Base-by-base conservation (phyloP, 2,888 invertebrate species). In the Lepidochrysops patricia region DNA sequence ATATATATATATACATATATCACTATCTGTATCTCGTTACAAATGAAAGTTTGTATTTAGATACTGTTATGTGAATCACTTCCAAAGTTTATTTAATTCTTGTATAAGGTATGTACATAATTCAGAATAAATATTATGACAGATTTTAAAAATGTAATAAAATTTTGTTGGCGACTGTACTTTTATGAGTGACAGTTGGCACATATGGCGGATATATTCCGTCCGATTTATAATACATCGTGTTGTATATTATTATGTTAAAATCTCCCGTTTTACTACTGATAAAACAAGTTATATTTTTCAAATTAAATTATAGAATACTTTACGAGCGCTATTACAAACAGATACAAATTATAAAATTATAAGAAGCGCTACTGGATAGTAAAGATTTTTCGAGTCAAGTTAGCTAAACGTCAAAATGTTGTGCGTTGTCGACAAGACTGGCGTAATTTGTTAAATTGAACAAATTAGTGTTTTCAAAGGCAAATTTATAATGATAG, bases 341-440 rank as follows among this genome's bases (percentile, higher is more conserved):
- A 59, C 26, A 35, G 37, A 43, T 26, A 54, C 9, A 19, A 9
- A 13, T 57, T 32, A 12, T 15, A 15, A 43, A 59, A 52, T 15
- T 67, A 66, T 61, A 64, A 65, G 66, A 63, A 58, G 34, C 63
- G 62, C 63, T 64, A 63, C 63, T 68, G 68, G 61, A 57, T 64
- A 56, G 34, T 61, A 61, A 61, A 63, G 52, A 60, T 65, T 63
- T 71, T 68, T 68, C 69, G 72, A 73, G 72, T 70, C 67, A 72
- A 74, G 70, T 70, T 66, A 73, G 69, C 70, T 77, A 84, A 84
- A 89, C 80, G 88, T 89, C 88, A 89, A 86, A 84, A 85, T 85
- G 84, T 83, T 86, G 88, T 74, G 79, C 82, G 85, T 82, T 88
- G 88, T 87, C 86, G 74, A 71, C 66, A 60, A 62, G 62, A 78